A percentile compares a stretch with the other conserved stretches of the same genome.
These are phyloP conservation scores for Atopsyche davidsoni DNA, from an alignment of 1,140 invertebrate genomes.

Conservation along the genomic window DNA sequence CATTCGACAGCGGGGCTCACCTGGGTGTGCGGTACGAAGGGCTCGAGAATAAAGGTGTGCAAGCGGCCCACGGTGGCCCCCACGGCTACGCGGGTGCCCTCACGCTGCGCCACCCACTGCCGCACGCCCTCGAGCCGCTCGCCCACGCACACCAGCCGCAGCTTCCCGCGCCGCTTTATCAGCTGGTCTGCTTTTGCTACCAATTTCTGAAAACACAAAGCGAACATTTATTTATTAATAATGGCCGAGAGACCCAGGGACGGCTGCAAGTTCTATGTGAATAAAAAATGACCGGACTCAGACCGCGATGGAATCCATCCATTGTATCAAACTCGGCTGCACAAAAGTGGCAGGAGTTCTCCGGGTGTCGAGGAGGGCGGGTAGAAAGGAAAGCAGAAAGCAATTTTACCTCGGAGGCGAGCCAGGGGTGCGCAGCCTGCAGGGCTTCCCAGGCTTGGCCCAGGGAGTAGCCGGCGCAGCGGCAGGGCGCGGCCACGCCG, in stretches of 20 bases:
- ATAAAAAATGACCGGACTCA: background rate
- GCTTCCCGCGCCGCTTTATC: conserved; percentile 95
- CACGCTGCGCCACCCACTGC: conserved; percentile 83
- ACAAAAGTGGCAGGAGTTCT: background rate
- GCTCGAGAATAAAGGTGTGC: conserved; percentile 94
- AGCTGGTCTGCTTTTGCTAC: conserved; percentile 99
- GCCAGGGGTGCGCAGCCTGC: conserved; percentile 77
- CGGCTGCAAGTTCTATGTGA: background rate
- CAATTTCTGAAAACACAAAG: conserved; percentile 65
- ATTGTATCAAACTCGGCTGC: no score
- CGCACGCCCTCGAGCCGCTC: conserved; percentile 70
- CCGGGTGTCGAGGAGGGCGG: background rate
- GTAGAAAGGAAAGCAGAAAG: background rate
- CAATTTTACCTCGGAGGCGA: conserved; percentile 68
- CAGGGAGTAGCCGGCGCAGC: conserved; percentile 75
- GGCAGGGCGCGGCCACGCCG: conserved; percentile 66
- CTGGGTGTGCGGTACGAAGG: conserved; percentile 85
- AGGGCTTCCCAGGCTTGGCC: conserved; percentile 76
- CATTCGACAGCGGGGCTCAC: conserved; percentile 58
- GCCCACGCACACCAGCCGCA: conserved; percentile 95
- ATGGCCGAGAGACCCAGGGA: background rate
- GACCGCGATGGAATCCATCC: no score
- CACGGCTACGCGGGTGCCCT: conserved; percentile 81
- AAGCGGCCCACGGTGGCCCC: conserved; percentile 83
- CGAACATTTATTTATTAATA: no score